Base-by-base conservation (phyloP, 2,797 vertebrate species). In the Melanogrammus aeglefinus region DNA sequence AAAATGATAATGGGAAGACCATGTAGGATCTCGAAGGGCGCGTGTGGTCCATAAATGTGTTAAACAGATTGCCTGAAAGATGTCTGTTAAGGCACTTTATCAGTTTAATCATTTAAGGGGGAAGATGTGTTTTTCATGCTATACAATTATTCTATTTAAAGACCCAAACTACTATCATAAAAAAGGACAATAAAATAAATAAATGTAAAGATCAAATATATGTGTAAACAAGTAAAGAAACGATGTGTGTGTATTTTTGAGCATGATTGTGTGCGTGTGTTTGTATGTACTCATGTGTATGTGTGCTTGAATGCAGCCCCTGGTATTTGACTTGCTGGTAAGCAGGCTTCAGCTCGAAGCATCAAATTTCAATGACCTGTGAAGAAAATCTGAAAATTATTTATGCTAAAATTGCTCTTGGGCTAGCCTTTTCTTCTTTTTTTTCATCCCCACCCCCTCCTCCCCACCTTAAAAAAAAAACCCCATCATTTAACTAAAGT, bases 381-480 rank as follows among this genome's bases (percentile, higher is more conserved):
- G 57, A 63, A 18, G 57, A 63, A 63, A 63, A 63, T 63, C 57
- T n/a, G 88, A 81, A 83, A 92, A 90, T 91, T 93, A 87, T 92
- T 94, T 93, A 94, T 94, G 87, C 80, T 89, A 93, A 94, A 91
- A 94, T 93, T 93, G 91, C 92, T 92, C 87, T 85, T 88, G 92
- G 91, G 91, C 91, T 90, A 86, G 89, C 84, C 82, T 76, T 84
- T 80, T 86, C 57, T 74, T 74, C 31, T 31, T 76, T 72, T 74
- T 47, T 76, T 69, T 63, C 35, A 66, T 75, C 38, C 44, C 44
- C 74, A 29, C 74, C 86, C 77, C 76, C 57, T 4, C 44, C 51
- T 57, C 51, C 57, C 57, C 57, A 8, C 51, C 47, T 66, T 4
- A 51, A 51, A 51, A 51, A 57, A 57, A n/a, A 57, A 57, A 31